Base-by-base conservation (phyloP, 1,140 invertebrate genomes). In the Trinorchestia longiramus region DNA sequence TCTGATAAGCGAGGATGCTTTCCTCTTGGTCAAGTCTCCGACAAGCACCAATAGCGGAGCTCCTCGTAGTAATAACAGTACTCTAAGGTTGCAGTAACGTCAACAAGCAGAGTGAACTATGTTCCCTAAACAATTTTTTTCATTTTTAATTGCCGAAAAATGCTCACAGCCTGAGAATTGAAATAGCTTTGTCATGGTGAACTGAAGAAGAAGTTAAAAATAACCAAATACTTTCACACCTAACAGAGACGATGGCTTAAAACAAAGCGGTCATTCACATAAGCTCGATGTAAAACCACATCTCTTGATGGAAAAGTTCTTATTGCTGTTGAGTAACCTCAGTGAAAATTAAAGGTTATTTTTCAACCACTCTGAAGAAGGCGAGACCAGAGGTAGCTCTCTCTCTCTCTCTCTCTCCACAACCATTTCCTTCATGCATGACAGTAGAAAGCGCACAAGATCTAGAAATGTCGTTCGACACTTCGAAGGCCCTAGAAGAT, bases 11-110 rank as follows among this genome's bases (percentile, higher is more conserved):
- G 92, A 45, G 92, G 44, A 44, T 45, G 43, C 40, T 44, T 47
- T 40, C 44, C 92, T 94, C 92, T 94, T 94, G 92, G 92, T 94
- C 92, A 94, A 94, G 92, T 94, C 92, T 94, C 92, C 92, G 44
- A 90, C 88, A 90, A 90, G 88, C n/a, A 90, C n/a, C 88, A 90
- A 90, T 43, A 42, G 88, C 88, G 43, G 43, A 17, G 28, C 88
- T 41, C 88, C 42, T 90, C 43, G 41, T 90, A 40, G 17, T 77
- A 90, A 90, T 90, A 90, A 90, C 36, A 90, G n/a, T 36, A 90
- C 62, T 77, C 62, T 77, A 23, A 1, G 15, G 62, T 77, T 36
- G 62, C 28, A 15, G 15, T 77, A 28, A 77, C 28, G 28, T 77
- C 15, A 77, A 77, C 11, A n/a, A n/a, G n/a, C n/a, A 77, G 28